These are phyloP conservation scores for Oscheius sp. DNA, from an alignment of 2,888 invertebrate species.

Conservation along the genomic window DNA sequence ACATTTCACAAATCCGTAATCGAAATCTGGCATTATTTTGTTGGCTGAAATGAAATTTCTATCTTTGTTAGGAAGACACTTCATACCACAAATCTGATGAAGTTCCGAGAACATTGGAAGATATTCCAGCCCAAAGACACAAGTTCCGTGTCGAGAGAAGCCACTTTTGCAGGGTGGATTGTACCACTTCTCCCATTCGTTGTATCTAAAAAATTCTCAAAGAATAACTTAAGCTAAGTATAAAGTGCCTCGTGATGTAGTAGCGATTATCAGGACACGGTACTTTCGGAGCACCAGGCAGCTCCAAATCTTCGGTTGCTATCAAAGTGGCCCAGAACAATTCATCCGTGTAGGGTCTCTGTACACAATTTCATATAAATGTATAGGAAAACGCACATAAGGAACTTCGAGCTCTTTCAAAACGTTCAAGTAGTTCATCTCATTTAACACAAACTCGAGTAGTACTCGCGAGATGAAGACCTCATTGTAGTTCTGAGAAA, in stretches of 20 bases:
- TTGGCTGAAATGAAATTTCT: constrained; percentile 27
- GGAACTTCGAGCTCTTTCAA: constrained; percentile 32
- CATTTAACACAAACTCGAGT: constrained; percentile 17
- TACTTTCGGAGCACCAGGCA: constrained; percentile 24
- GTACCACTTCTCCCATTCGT: constrained; percentile 38
- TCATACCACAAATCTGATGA: constrained; percentile 32
- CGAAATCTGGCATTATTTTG: constrained; percentile 35
- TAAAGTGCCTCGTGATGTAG: constrained; percentile 29
- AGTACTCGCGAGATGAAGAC: constrained; percentile 30
- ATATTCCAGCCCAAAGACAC: constrained; percentile 38
- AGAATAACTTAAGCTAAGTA: constrained; percentile 3
- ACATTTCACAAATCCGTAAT: constrained; percentile 36
- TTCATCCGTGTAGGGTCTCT: constrained; percentile 36
- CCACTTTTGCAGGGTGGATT: constrained; percentile 29
- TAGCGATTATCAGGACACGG: constrained; percentile 15
- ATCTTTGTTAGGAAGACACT: not conserved
- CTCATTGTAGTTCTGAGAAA: constrained; percentile 39
- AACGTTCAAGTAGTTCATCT: constrained; percentile 35
- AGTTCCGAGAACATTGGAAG: constrained; percentile 18
- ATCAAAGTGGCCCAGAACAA: constrained; percentile 38
- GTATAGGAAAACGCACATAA: constrained; percentile 19
- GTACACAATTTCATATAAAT: not conserved
- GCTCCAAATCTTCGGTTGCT: constrained; percentile 31
- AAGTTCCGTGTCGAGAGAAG: constrained; percentile 36
- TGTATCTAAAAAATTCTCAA: constrained; percentile 20